phyloP scores from a whole-genome alignment of 1,140 invertebrate species.

The Polypedilum pembai region DNA sequence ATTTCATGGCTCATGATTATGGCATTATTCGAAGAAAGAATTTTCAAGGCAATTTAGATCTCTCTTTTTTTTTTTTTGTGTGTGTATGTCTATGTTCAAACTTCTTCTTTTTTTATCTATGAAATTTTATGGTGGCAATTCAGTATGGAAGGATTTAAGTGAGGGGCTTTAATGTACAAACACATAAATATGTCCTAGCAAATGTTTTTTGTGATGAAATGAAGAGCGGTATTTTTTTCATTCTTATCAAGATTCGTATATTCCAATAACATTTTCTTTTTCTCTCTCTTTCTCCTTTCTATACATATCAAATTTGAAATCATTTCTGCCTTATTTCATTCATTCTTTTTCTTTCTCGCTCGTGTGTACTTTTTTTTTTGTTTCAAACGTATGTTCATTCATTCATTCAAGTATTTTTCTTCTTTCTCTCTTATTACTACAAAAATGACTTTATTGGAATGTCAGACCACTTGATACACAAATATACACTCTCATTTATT shows the following conservation, averaged over 20 bases:
- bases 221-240: not conserved
- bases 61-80: too few species aligned
- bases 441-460: slow-evolving; percentile 5
- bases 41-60: too few species aligned
- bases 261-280: not conserved
- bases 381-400: not conserved
- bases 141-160: not conserved
- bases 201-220: slow-evolving; percentile 1
- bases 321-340: slow-evolving; percentile 13
- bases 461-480: slow-evolving; percentile 22
- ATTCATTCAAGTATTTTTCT: slow-evolving; percentile 2
- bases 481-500: not conserved
- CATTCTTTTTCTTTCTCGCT: not conserved
- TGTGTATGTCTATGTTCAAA: too few species aligned
- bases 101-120: too few species aligned
- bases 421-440: not conserved
- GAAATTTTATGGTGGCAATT: too few species aligned
- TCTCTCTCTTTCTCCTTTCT: not conserved
- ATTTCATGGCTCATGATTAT: too few species aligned
- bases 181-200: not conserved
- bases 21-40: too few species aligned
- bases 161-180: not conserved
- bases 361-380: not conserved
- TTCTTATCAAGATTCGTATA: slow-evolving; percentile 1
- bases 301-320: not conserved